Conservation (phyloP, 2,113 vertebrate species). For the Pollachius pollachius region DNA sequence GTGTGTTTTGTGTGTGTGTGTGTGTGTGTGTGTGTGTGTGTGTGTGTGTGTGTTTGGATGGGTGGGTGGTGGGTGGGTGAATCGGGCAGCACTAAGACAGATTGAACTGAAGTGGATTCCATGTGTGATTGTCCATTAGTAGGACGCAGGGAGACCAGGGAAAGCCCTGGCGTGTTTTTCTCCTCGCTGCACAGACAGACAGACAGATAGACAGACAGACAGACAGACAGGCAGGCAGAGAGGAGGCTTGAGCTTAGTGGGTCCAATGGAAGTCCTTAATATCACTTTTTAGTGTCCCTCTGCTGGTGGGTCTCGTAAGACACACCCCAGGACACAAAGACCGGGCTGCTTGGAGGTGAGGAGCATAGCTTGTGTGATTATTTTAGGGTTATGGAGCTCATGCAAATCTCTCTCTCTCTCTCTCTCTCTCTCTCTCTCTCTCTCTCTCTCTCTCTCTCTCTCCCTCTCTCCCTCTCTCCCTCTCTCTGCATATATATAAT, state of each 20-base stretch:
- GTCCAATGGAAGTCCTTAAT: conserved; percentile 9
- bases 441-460: no score
- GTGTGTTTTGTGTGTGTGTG: neutral
- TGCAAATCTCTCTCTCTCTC: conserved; percentile 2
- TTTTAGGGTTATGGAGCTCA: conserved; percentile 30
- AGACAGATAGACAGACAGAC: no score
- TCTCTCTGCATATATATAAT: no score
- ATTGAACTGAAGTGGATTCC: conserved; percentile 10
- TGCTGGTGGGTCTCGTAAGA: conserved; percentile 19
- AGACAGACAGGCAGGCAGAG: neutral
- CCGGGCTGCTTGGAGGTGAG: conserved; percentile 31
- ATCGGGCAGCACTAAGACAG: neutral
- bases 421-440: neutral
- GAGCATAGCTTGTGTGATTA: conserved; percentile 33
- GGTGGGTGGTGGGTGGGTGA: neutral
- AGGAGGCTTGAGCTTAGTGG: neutral
- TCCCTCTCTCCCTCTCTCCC: no score
- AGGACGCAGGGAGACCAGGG: neutral
- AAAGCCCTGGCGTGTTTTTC: conserved; percentile 5
- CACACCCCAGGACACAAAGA: conserved; percentile 15
- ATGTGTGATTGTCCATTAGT: neutral
- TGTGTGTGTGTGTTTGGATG: conserved; percentile 1
- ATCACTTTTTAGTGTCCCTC: conserved; percentile 13
- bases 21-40: neutral
- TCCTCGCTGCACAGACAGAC: neutral